Percentiles rank a stretch among this genome's conserved stretches.
These are phyloP conservation scores for Trissolcus basalis DNA, from an alignment of 1,140 invertebrate species.

Conservation along the genomic window DNA sequence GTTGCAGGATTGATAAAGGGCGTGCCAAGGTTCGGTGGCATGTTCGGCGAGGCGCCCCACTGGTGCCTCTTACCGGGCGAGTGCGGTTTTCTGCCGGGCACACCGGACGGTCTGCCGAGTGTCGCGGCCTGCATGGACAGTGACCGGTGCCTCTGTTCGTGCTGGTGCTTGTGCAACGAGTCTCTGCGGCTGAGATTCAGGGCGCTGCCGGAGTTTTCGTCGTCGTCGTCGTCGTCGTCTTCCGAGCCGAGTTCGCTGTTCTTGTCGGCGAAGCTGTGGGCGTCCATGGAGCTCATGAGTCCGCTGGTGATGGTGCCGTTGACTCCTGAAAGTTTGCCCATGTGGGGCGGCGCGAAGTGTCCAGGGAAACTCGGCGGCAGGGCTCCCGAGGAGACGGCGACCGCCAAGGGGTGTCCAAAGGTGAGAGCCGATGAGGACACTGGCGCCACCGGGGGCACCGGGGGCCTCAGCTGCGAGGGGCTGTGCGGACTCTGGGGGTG, in stretches of 20 bases:
- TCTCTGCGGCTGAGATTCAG: slow-evolving; percentile 81
- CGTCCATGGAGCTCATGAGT: slow-evolving; percentile 56
- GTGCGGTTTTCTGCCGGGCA: slow-evolving; percentile 85
- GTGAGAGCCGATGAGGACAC: slow-evolving; percentile 68
- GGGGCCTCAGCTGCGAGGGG: slow-evolving; percentile 68
- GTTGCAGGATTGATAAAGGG: slow-evolving; percentile 94
- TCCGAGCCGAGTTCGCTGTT: slow-evolving; percentile 78
- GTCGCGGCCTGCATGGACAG: slow-evolving; percentile 63
- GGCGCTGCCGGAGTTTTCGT: slow-evolving; percentile 80
- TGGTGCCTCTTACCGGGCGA: slow-evolving; percentile 90
- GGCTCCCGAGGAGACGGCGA: slow-evolving; percentile 69
- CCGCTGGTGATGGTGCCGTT: slow-evolving; percentile 54
- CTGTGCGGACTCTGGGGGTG: slow-evolving; percentile 69
- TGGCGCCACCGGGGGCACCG: slow-evolving; percentile 70
- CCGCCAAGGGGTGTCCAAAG: slow-evolving; percentile 68
- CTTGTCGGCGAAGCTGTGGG: slow-evolving; percentile 67
- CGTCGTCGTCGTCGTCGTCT: slow-evolving; percentile 82
- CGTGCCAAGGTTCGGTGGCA: slow-evolving; percentile 91
- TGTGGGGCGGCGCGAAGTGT: slow-evolving; percentile 68
- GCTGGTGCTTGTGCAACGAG: slow-evolving; percentile 54
- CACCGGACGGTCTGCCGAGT: slow-evolving; percentile 72
- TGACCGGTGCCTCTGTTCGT: slow-evolving; percentile 34
- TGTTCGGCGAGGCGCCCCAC: slow-evolving; percentile 85
- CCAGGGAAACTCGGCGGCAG: slow-evolving; percentile 69
- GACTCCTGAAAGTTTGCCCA: slow-evolving; percentile 65